Evolutionary conservation across 2,888 invertebrate genomes (phyloP).

Genomic region (Xanthia togata): DNA sequence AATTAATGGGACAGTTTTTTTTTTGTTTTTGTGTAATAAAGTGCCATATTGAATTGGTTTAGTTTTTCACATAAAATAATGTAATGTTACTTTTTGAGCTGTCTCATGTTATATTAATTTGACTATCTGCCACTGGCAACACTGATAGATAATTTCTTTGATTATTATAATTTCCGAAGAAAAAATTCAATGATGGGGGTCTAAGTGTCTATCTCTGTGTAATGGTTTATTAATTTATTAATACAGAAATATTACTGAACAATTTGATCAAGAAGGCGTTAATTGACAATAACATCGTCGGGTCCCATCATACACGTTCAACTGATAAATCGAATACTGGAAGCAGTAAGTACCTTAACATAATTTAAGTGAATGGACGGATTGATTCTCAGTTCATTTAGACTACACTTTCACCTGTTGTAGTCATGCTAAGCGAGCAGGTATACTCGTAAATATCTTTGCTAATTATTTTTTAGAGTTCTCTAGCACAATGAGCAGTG

Average conservation of each 20-base stretch:
- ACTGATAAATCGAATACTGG: not conserved
- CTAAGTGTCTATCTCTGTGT: not conserved
- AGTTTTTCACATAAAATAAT: no score
- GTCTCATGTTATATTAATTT: no score
- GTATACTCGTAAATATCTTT: not conserved
- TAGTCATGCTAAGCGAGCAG: no score
- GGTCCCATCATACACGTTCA: not conserved
- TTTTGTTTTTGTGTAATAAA: no score
- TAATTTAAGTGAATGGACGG: not conserved
- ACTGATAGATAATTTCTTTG: no score
- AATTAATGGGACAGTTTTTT: no score
- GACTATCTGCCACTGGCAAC: no score
- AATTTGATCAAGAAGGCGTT: slow-evolving; percentile 59
- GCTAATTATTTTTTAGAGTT: not conserved
- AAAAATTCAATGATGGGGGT: not conserved
- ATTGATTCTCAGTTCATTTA: not conserved
- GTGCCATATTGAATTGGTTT: no score
- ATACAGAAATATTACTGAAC: slow-evolving; percentile 55
- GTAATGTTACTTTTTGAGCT: no score
- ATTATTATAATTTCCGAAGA: not conserved
- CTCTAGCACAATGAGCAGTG: not conserved
- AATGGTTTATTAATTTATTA: not conserved
- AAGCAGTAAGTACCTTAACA: slow-evolving; percentile 41
- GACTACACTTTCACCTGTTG: no score
- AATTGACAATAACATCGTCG: not conserved